These are phyloP conservation scores for Oikopleura dioica DNA, from an alignment of 23 tunicate genomes.

Conservation along the genomic window DNA sequence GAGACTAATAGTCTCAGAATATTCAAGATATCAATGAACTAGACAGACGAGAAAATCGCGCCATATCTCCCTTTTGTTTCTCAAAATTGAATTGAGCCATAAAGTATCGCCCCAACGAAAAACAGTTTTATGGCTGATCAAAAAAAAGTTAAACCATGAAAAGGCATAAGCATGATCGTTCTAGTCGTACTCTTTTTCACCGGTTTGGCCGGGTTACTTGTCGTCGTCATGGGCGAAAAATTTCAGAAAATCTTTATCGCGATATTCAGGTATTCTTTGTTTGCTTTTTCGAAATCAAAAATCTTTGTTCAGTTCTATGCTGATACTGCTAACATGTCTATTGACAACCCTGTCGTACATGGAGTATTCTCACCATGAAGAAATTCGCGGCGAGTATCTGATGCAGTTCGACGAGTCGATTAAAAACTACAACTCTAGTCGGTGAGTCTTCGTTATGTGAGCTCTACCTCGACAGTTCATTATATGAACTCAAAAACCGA, in stretches of 20 bases:
- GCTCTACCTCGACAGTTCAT: too few relatives aligned
- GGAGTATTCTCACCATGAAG: neutral
- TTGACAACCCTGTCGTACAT: neutral
- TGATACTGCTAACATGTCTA: neutral
- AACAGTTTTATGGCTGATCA: too few relatives aligned
- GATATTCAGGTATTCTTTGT: neutral
- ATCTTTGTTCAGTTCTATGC: neutral
- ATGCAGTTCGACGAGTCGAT: neutral
- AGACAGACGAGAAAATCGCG: too few relatives aligned
- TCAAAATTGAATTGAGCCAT: too few relatives aligned
- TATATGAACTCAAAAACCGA: neutral
- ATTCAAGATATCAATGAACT: too few relatives aligned
- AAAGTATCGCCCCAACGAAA: too few relatives aligned
- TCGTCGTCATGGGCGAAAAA: neutral
- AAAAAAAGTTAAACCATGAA: too few relatives aligned
- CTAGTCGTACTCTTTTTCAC: conserved; percentile 2
- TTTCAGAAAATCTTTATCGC: neutral
- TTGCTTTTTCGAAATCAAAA: neutral
- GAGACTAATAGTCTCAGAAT: too few relatives aligned
- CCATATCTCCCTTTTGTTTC: too few relatives aligned
- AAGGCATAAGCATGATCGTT: conserved; percentile 9
- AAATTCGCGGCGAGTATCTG: conserved; percentile 1
- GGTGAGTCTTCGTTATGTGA: neutral
- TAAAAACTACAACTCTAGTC: neutral
- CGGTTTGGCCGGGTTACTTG: neutral